These are phyloP conservation scores for Climacteris rufus DNA, from an alignment of 2,113 vertebrate species.

Conservation along the genomic window DNA sequence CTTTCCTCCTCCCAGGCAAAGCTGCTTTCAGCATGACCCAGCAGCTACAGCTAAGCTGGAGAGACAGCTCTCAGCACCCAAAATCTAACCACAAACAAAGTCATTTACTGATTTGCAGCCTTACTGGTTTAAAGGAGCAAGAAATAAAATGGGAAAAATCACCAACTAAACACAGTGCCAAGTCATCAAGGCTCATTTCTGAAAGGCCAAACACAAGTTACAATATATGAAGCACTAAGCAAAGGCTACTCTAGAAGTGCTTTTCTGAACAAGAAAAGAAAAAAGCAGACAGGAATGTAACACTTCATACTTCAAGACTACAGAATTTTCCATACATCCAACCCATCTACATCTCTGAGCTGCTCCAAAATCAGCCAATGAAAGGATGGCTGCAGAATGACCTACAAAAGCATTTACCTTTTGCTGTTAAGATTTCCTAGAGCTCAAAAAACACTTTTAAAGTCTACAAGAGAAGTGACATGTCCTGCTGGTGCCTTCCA, in stretches of 20 bases:
- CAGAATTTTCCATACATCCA: not conserved
- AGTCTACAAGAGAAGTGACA: not conserved
- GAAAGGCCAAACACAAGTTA: not conserved
- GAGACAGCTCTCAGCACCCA: not conserved
- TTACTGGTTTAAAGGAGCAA: not conserved
- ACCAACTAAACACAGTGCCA: not conserved
- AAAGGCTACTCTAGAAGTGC: not conserved
- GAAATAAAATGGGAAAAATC: not conserved
- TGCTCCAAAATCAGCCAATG: not conserved
- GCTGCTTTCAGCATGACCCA: not conserved
- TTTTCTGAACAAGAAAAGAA: not conserved
- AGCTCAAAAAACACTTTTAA: not conserved
- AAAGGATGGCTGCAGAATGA: not conserved
- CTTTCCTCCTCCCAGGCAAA: not conserved
- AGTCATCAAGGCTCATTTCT: not conserved
- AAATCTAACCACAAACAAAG: not conserved
- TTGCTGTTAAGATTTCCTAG: not conserved
- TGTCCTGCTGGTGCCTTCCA: not conserved
- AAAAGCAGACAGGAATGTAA: not conserved
- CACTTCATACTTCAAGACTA: not conserved
- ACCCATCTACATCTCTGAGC: not conserved
- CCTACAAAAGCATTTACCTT: not conserved
- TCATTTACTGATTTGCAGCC: not conserved
- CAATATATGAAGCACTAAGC: not conserved
- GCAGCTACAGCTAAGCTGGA: not conserved